Base-by-base conservation (phyloP, 2,113 vertebrate species). In the Columbina picui region DNA sequence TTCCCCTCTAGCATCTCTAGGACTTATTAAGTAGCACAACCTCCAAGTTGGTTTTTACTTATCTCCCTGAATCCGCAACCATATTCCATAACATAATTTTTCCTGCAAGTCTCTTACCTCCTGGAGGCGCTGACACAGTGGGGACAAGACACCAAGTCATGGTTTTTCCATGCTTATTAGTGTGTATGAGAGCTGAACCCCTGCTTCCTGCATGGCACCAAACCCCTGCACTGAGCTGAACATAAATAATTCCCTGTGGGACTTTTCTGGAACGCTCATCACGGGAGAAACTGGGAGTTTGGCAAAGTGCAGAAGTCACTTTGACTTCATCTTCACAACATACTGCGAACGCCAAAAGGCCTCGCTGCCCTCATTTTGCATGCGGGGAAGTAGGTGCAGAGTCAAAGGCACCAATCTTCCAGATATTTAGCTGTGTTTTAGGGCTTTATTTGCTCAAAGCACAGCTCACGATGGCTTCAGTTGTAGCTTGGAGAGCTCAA, bases 261-360 rank as follows among this genome's bases (percentile, higher is more conserved):
- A 69, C 68, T 75, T 96, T 93, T 78, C 95, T 94, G 89, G 87
- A 78, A 70, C 32, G 39, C 43, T 56, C 20, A 67, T 63, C 71
- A n/a, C 52, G 25, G 43, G 68, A 84, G 55, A 52, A 95, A 70
- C 63, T 10, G 41, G 34, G 67, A 80, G 34, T 47, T 90, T 32
- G 64, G 65, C 49, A 89, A 68, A 84, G 79, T 68, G 64, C 53
- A 63, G 34, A 77, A 95, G 83, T 69, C 39, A 57, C 74, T 76
- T 39, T 61, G 25, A 7, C 61, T 73, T 78, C 3, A 6, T 55
- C 52, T 70, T 81, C 82, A 56, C 74, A 82, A 23, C 41, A 6
- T 14, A 4, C 7, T 22, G 22, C 36, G 7, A 16, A 53, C 7
- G 2, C 41, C 55, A 34, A 63, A 67, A 59, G 20, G 22, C 36